These are phyloP conservation scores for Gorsachius magnificus DNA, from an alignment of 2,797 vertebrate genomes.

Conservation along the genomic window DNA sequence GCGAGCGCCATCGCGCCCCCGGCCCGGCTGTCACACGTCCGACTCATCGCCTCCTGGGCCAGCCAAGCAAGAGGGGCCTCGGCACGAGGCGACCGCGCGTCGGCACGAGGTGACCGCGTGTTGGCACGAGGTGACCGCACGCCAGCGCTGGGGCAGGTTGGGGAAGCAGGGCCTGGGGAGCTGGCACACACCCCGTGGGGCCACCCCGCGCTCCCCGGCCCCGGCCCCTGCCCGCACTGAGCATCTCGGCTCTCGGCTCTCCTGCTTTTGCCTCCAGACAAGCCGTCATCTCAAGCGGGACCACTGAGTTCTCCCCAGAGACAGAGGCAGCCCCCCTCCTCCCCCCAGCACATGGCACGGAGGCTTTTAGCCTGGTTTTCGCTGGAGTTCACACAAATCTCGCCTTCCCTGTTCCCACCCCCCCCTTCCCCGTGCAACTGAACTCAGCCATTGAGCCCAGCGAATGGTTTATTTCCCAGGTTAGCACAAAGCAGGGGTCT, in stretches of 20 bases:
- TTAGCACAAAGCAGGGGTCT: constrained; percentile 70
- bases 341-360: constrained; percentile 13
- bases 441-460: constrained; percentile 58
- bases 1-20: neutral
- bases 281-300: neutral
- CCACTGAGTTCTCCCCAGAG: neutral
- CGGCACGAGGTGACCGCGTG: accelerated
- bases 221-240: accelerated
- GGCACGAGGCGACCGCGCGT: accelerated
- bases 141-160: accelerated
- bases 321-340: neutral
- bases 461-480: constrained; percentile 70
- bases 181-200: accelerated
- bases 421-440: neutral
- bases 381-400: constrained; percentile 43
- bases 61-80: neutral
- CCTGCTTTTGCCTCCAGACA: neutral
- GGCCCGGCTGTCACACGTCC: neutral
- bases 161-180: accelerated
- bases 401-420: constrained; percentile 11
- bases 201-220: accelerated
- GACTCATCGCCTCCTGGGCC: neutral
- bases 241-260: neutral
- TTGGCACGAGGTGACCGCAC: accelerated
- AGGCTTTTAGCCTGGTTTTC: constrained; percentile 24